Base-by-base conservation (phyloP, 2,113 vertebrate species). In the Ceyx melanurus region DNA sequence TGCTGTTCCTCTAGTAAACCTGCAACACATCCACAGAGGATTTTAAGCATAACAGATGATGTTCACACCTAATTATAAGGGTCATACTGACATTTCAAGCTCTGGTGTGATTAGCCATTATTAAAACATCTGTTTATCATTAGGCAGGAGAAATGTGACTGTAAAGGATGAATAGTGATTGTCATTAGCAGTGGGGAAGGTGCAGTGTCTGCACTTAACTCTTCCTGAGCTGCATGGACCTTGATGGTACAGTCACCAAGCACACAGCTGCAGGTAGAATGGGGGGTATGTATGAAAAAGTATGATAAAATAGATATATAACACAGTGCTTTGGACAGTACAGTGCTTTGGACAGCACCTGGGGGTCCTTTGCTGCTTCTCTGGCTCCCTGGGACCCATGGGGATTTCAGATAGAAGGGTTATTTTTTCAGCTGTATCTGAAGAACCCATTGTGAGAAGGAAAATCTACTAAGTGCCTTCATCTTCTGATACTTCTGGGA, bases 401-500 rank as follows among this genome's bases (percentile, higher is more conserved):
- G 37, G 54, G n/a, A n/a, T 67, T 58, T 73, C 26, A 4, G 54
- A 87, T 65, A 46, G 18, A 46, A 25, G 31, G 18, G 15, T 7
- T 46, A 26, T 70, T 86, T 90, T 45, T 75, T 62, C 54, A 77
- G 29, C 40, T 40, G 3, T 23, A 58, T 19, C 45, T 40, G 64
- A 80, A 83, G 68, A 80, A 83, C 53, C 37, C 23, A 8, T 11
- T 35, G 43, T 2, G 3, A 40, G 19, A 73, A 60, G 71, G 57
- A 65, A 68, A 68, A 50, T 28, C 45, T 26, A 15, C 37, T 2
- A 13, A 18, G 23, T 21, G 18, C 16, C 13, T 57, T 58, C 45
- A 10, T 31, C 2, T 0, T 60, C 26, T 7, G 5, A 17, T 26
- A 6, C 3, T 1, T n/a, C 18, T 3, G 1, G 45, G 50, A 57